Evolutionary conservation across 2,113 vertebrate species (phyloP).

Genomic region (Dicaeum eximium): DNA sequence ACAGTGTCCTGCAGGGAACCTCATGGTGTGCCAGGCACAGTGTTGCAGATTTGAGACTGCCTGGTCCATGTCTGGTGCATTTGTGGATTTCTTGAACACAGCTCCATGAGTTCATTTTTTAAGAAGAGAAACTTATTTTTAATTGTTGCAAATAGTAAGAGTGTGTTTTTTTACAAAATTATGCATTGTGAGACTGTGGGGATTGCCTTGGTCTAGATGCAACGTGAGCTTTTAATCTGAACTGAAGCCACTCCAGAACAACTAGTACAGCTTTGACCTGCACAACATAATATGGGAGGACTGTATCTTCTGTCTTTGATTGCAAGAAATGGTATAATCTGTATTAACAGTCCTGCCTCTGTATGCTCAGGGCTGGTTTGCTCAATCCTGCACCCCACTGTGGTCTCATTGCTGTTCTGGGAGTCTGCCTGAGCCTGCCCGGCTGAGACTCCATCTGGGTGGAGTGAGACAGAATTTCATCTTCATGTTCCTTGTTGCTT

Average conservation of each 20-base stretch:
- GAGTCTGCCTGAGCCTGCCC: not conserved
- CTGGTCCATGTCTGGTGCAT: not conserved
- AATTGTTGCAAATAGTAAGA: not conserved
- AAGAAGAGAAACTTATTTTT: not conserved
- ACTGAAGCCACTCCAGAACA: not conserved
- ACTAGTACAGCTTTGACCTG: not conserved
- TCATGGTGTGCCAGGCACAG: not conserved
- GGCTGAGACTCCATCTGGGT: not conserved
- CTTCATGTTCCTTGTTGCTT: not conserved
- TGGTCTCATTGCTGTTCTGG: not conserved
- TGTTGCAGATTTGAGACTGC: not conserved
- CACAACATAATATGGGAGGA: not conserved
- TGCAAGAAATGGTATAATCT: not conserved
- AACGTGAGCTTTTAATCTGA: not conserved
- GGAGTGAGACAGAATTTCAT: not conserved
- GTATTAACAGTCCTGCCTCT: not conserved
- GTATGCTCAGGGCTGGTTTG: not conserved
- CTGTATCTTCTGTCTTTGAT: not conserved
- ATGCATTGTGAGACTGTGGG: not conserved
- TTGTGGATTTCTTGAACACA: not conserved
- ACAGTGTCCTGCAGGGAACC: not conserved
- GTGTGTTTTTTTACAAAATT: not conserved
- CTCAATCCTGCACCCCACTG: not conserved
- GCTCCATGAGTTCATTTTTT: not conserved
- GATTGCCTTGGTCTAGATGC: not conserved